Evolutionary conservation across 2,797 vertebrate species (phyloP).

Genomic region (Scolopax bukidnonensis): DNA sequence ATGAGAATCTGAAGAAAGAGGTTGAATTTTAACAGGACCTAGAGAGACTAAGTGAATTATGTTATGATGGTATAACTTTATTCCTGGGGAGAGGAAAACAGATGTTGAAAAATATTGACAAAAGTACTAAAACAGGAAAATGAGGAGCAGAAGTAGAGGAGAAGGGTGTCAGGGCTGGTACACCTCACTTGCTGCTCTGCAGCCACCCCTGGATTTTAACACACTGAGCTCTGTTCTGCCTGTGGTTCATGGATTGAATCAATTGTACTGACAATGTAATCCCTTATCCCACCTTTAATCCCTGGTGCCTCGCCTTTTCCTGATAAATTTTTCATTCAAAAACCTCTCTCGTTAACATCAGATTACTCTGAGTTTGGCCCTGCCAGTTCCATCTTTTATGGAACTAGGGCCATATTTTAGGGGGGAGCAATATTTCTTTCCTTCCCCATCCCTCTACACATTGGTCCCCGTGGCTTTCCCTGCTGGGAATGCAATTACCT

Average conservation of each 20-base stretch:
- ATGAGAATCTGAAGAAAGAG: not conserved
- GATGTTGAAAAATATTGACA: not conserved
- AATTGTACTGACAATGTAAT: too few relatives aligned
- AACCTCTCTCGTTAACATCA: not conserved
- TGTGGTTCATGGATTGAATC: not conserved
- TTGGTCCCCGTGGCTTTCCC: accelerated
- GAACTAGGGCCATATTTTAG: too few relatives aligned
- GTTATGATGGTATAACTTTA: not conserved
- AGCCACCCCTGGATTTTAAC: not conserved
- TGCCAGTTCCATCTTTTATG: not conserved
- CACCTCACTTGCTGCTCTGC: not conserved
- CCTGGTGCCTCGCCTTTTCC: not conserved
- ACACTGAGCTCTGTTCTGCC: not conserved
- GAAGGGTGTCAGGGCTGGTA: not conserved
- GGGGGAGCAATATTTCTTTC: too few relatives aligned
- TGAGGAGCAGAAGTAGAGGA: not conserved
- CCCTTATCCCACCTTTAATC: not conserved
- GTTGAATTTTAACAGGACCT: not conserved
- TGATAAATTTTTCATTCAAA: not conserved
- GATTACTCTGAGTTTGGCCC: not conserved
- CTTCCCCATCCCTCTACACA: not conserved
- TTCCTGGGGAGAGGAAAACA: not conserved
- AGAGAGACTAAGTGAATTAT: not conserved
- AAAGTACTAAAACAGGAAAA: not conserved
- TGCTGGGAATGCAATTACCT: not conserved